Base-by-base conservation (phyloP, 2,797 vertebrate genomes). In the Cyprinella venusta region DNA sequence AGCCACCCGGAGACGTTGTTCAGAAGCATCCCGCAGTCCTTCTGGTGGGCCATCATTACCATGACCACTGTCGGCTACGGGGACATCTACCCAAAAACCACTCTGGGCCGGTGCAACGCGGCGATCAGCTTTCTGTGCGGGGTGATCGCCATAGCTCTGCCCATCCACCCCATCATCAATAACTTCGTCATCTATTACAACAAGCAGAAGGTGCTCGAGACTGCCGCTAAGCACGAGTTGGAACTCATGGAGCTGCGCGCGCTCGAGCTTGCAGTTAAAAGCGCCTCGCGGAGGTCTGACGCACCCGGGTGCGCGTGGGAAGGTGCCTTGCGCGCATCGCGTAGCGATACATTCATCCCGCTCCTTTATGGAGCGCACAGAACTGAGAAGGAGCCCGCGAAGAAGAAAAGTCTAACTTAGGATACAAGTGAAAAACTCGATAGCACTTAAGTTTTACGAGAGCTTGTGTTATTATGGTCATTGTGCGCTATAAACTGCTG, bases 11-110 rank as follows among this genome's bases (percentile, higher is more conserved):
- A 99, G 89, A 99, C 97, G 1, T 93, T 99, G 16, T 99, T 99
- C 90, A 96, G 95, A 91, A 99, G 98, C 94, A 99, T 99, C 89
- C 98, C 98, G 6, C 98, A 99, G 86, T 98, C 98, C 1, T 99
- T 99, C 90, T 99, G 98, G 98, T 99, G 98, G 98, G 98, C 98
- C 87, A 97, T 99, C 90, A 99, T 99, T 91, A 99, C 98, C 89
- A 99, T 99, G 98, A 99, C 98, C 61, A 99, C 98, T 0, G 98
- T 99, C 76, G 98, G 98, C 33, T 99, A 99, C 0, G 98, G 98
- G 0, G 98, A 99, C 88, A 97, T 99, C 88, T 99, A 99, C 86
- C 98, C 98, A 79, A 99, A 99, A 92, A 99, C 98, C 77, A 97
- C 97, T 0, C 92, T 99, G 13, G 98, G 98, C 68, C 97, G 98